Percentiles rank a stretch among this genome's conserved stretches.
Conservation (phyloP, 2,113 vertebrate species). For the Taurulus bubalis region DNA sequence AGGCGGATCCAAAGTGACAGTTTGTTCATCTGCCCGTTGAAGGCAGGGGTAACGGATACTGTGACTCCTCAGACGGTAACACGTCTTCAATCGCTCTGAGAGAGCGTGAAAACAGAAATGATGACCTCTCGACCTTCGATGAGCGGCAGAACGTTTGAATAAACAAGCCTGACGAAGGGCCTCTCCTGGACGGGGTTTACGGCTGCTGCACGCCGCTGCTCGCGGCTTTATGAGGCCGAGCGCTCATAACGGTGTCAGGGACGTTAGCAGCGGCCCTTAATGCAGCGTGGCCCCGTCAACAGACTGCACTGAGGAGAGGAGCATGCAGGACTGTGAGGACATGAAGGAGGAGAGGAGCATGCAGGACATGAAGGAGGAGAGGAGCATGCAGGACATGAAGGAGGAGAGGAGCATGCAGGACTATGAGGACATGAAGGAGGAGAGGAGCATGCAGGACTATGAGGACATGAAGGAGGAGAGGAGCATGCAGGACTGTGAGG, state of each 20-base stretch:
- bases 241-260: slow-evolving; percentile 19
- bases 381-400: no score
- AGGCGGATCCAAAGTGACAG: slow-evolving; percentile 54
- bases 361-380: no score
- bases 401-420: no score
- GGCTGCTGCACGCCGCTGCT: slow-evolving; percentile 35
- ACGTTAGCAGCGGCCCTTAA: slow-evolving; percentile 54
- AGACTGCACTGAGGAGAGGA: no score
- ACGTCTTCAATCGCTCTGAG: slow-evolving; percentile 34
- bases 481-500: no score
- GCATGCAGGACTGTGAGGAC: no score
- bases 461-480: no score
- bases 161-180: slow-evolving; percentile 50
- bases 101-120: slow-evolving; percentile 24
- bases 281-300: no score
- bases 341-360: no score
- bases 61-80: slow-evolving; percentile 1
- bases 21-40: slow-evolving; percentile 25
- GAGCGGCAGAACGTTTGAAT: slow-evolving; percentile 15
- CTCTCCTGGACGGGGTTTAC: slow-evolving; percentile 10
- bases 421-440: no score
- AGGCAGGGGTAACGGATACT: slow-evolving; percentile 17
- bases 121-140: slow-evolving; percentile 12
- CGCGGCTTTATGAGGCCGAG: slow-evolving; percentile 52
- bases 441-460: no score